Base-by-base conservation (phyloP, 2,888 invertebrate genomes). In the Zygogramma bicolorata region DNA sequence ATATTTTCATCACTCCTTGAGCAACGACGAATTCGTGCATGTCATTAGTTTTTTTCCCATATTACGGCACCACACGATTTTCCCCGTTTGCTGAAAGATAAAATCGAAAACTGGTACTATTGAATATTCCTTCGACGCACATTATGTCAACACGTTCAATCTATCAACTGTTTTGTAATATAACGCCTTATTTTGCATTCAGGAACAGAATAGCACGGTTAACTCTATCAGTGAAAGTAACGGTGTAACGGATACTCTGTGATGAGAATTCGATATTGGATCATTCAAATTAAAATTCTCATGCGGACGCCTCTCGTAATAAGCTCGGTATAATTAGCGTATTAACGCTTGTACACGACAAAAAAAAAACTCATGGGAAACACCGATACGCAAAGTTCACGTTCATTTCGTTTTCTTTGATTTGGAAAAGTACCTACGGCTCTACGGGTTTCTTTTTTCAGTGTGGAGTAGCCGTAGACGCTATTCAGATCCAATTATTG, bases 151-250 rank as follows among this genome's bases (percentile, higher is more conserved):
- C 62, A 42, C 42, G 42, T 62, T 38, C 27, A 34, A 25, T 62
- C 62, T 18, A 63, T 63, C 46, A 34, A 27, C 63, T 20, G 46
- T 63, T 63, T 63, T 29, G 63, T 63, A 63, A 63, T 31, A 53
- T 25, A n/a, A n/a, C 15, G 46, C 22, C 34, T 25, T 58, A 31
- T 67, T 67, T 59, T 27, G 67, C 59, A 67, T 67, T 58, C 59
- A 34, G 29, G 10, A 18, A 27, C 53, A 38, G 57, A 57, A 38
- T 29, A 53, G 10, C 27, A 38, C 13, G 40, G 60, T 68, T 31
- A 68, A 59, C 58, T 59, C 58, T 59, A 70, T 65, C 63, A 70
- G 70, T 65, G 70, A 70, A 70, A 70, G 70, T 70, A 70, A 46
- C 70, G 70, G 58, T 70, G 60, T 42, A 25, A 57, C 60, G 18